These are phyloP conservation scores for Saturnia pavonia DNA, from an alignment of 2,888 invertebrate species.

Conservation along the genomic window DNA sequence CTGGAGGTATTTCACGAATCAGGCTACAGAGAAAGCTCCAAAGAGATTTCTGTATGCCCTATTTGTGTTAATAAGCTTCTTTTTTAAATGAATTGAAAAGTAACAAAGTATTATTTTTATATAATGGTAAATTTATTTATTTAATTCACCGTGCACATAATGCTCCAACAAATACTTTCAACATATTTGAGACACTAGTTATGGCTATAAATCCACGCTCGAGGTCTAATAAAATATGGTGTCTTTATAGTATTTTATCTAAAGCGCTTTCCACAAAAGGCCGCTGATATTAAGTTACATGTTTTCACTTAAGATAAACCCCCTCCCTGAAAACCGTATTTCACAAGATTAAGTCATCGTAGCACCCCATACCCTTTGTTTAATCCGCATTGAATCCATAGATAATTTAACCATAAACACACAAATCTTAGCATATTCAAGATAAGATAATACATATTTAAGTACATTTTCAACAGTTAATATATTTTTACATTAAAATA, in stretches of 20 bases:
- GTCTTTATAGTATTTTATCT: slow-evolving; percentile 23
- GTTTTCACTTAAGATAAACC: slow-evolving; percentile 62
- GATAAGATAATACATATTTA: slow-evolving; percentile 17
- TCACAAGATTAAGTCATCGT: slow-evolving; percentile 57
- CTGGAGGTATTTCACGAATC: too few relatives aligned
- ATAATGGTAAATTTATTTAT: too few relatives aligned
- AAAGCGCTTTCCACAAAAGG: slow-evolving; percentile 41
- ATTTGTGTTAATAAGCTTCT: too few relatives aligned
- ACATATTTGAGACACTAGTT: not conserved
- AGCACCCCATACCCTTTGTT: slow-evolving; percentile 48
- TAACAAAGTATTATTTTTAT: too few relatives aligned
- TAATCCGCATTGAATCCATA: slow-evolving; percentile 53
- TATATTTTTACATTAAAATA: not conserved
- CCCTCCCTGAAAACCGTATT: slow-evolving; percentile 48
- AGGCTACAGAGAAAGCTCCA: too few relatives aligned
- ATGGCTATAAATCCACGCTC: not conserved
- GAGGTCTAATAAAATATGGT: not conserved
- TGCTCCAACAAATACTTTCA: too few relatives aligned
- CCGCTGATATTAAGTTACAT: slow-evolving; percentile 53
- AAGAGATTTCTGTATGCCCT: too few relatives aligned
- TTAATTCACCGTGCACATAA: too few relatives aligned
- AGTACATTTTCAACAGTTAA: slow-evolving; percentile 1
- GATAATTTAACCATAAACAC: slow-evolving; percentile 52
- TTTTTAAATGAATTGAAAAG: too few relatives aligned
- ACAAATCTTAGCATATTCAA: slow-evolving; percentile 23